phyloP scores from a whole-genome alignment of 2,113 vertebrate genomes.

The Petromus typicus region DNA sequence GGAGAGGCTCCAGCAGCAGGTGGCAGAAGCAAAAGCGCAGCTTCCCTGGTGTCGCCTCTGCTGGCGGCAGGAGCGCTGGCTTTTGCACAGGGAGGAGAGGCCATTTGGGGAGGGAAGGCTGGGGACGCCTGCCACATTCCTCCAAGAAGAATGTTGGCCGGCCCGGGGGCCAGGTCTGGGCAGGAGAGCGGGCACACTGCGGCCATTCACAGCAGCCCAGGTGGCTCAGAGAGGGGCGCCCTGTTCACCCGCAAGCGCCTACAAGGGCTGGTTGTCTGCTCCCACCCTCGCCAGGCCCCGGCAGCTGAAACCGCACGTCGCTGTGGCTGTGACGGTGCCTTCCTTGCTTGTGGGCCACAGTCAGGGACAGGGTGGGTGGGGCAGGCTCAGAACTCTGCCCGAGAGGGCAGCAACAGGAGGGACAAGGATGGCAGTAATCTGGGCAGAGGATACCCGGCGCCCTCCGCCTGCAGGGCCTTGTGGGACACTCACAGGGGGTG shows the following conservation, averaged over 20 bases:
- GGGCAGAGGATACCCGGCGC: neutral
- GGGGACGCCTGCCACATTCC: slow-evolving; percentile 79
- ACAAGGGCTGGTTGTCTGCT: slow-evolving; percentile 82
- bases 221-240: slow-evolving; percentile 66
- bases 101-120: slow-evolving; percentile 42
- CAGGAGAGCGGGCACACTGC: slow-evolving; percentile 78
- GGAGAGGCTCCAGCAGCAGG: neutral
- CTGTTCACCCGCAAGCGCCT: slow-evolving; percentile 61
- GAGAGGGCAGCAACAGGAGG: slow-evolving; percentile 75
- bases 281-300: slow-evolving; percentile 41
- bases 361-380: slow-evolving; percentile 33
- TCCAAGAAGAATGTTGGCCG: slow-evolving; percentile 73
- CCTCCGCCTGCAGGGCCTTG: neutral
- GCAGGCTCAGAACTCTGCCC: slow-evolving; percentile 68
- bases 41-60: neutral
- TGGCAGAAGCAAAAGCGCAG: neutral
- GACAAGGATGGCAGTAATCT: slow-evolving; percentile 68
- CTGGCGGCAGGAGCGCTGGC: slow-evolving; percentile 68
- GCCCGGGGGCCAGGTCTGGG: slow-evolving; percentile 74
- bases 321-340: neutral
- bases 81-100: slow-evolving; percentile 33
- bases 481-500: accelerated
- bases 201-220: slow-evolving; percentile 82
- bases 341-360: neutral
- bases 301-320: slow-evolving; percentile 71